phyloP scores from a whole-genome alignment of 2,113 vertebrate genomes.

The Antechinus stuartii region DNA sequence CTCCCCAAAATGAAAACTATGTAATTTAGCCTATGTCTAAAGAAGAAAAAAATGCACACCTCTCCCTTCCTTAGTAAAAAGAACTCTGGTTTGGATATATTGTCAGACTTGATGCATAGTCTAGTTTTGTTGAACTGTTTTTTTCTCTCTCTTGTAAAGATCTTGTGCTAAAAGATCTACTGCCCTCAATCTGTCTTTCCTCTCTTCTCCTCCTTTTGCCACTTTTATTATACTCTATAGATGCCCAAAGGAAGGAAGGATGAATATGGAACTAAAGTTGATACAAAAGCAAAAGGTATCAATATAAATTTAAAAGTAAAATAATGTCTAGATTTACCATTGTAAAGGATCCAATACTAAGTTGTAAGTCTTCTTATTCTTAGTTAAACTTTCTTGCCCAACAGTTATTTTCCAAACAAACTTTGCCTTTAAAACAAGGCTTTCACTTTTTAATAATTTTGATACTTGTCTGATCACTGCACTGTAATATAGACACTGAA shows the following conservation, averaged over 20 bases:
- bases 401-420: not conserved
- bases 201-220: no score
- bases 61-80: not conserved
- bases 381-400: not conserved
- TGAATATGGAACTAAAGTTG: not conserved
- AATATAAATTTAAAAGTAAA: not conserved
- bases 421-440: not conserved
- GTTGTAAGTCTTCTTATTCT: not conserved
- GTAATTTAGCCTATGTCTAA: not conserved
- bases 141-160: not conserved
- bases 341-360: not conserved
- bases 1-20: not conserved
- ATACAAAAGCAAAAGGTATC: not conserved
- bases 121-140: not conserved
- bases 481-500: not conserved
- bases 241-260: not conserved
- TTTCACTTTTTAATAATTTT: not conserved
- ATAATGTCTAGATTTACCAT: not conserved
- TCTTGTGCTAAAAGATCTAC: no score
- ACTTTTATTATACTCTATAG: no score
- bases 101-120: not conserved
- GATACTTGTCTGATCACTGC: not conserved
- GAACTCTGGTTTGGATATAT: not conserved
- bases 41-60: not conserved
- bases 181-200: no score